Base-by-base conservation (phyloP, 64 coral and sea anemone species). In the Montipora efflorescens region DNA sequence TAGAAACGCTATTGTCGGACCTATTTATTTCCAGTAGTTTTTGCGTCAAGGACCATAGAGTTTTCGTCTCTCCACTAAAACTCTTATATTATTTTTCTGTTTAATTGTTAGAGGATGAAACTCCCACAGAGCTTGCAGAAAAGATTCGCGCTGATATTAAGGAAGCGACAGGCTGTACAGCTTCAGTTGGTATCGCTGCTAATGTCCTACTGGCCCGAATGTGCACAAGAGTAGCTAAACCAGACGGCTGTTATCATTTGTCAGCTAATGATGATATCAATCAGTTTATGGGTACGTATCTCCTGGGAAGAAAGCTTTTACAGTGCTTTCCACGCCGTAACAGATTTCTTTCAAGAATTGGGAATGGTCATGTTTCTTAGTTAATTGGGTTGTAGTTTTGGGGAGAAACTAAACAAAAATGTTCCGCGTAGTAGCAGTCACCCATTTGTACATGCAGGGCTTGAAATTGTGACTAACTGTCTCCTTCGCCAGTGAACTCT, bases 151-250 rank as follows among this genome's bases (percentile, higher is more conserved):
- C 83, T 2, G 79, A 99, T 71, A 94, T 99, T 12, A 88, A 89
- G 43, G 91, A 91, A 36, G 79, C 87, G 58, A 99, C 97, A 4
- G 59, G 84, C 6, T 99, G 97, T 75, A 95, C 92, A 13, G 97
- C 95, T 0, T 99, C 97, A 2, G 61, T 94, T 89, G 97, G 97
- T 44, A 94, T 99, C 78, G 85, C 79, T 10, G 81, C 61, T 59
- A 99, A 99, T 81, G 92, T 99, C 14, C 79, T 99, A 8, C 64
- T 99, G 43, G 95, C 97, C n/a, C 89, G 97, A 21, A 91, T 99
- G 95, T 99, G 95, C 70, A 99, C 97, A 20, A 96, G 92, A 79
- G 78, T 96, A 1, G 97, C 95, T 67, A 99, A 99, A 74, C 97
- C 97, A 21, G 80, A 99, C 48, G 97, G 97, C 16, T 89, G 94